phyloP scores from a whole-genome alignment of 2,888 invertebrate species.

The Hipparchia semele region DNA sequence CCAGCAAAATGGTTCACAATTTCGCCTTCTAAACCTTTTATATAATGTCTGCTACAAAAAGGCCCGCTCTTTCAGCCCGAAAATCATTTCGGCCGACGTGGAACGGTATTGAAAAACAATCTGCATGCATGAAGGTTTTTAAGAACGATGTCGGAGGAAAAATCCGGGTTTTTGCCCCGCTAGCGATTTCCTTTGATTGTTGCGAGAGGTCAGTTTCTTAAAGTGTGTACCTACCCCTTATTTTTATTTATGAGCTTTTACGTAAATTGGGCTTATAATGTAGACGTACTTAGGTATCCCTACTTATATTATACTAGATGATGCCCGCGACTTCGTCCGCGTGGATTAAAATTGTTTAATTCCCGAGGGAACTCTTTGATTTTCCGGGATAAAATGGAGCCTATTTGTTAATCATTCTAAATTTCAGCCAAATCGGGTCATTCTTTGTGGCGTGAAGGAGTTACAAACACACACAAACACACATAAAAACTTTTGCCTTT shows the following conservation, averaged over 20 bases:
- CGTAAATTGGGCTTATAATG: background rate
- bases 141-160: slow-evolving; percentile 19
- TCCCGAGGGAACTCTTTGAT: too few species aligned
- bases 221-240: background rate
- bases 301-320: too few species aligned
- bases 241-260: slow-evolving; percentile 9
- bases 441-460: too few species aligned
- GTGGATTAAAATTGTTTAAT: too few species aligned
- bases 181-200: slow-evolving; percentile 19
- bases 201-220: slow-evolving; percentile 21
- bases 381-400: too few species aligned
- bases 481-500: too few species aligned
- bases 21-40: slow-evolving; percentile 20
- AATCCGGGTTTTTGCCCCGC: slow-evolving; percentile 7
- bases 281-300: background rate
- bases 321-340: too few species aligned
- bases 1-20: slow-evolving; percentile 14
- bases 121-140: slow-evolving; percentile 27
- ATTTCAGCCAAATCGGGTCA: too few species aligned
- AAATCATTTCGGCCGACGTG: slow-evolving; percentile 27
- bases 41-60: slow-evolving; percentile 20
- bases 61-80: slow-evolving; percentile 24
- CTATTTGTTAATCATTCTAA: too few species aligned
- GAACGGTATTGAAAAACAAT: slow-evolving; percentile 25
- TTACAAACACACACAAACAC: too few species aligned